These are phyloP conservation scores for Oncorhynchus masou DNA, from an alignment of 2,113 vertebrate species.

Conservation along the genomic window DNA sequence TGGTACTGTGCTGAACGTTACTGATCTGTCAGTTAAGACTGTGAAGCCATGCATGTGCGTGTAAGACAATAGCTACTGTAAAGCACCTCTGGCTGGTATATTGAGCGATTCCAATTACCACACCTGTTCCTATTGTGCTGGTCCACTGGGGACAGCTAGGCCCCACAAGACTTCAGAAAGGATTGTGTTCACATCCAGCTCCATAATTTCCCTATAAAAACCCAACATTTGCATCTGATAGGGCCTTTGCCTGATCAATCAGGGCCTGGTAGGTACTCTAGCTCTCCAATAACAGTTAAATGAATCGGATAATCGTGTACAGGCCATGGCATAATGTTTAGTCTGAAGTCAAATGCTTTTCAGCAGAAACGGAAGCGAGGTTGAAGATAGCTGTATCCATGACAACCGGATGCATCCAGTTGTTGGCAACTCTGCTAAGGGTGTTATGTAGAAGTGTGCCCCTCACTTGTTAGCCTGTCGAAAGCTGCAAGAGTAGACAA, in stretches of 20 bases:
- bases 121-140: conserved; percentile 76
- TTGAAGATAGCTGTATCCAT: too few species aligned
- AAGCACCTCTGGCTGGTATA: conserved; percentile 65
- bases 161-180: conserved; percentile 24
- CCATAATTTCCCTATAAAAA: conserved; percentile 47
- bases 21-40: conserved; percentile 69
- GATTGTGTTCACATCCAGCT: conserved; percentile 36
- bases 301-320: conserved; percentile 42
- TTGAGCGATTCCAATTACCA: conserved; percentile 51
- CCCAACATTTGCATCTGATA: conserved; percentile 35
- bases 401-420: too few species aligned
- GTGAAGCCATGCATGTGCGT: conserved; percentile 52
- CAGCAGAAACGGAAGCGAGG: background rate
- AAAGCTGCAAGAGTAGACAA: background rate
- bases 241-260: conserved; percentile 32
- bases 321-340: conserved; percentile 43
- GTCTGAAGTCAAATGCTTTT: conserved; percentile 15
- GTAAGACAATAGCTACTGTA: conserved; percentile 78
- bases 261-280: background rate
- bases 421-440: too few species aligned
- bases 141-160: conserved; percentile 37
- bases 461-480: background rate
- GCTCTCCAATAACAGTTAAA: conserved; percentile 1
- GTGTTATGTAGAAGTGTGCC: background rate
- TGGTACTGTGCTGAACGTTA: conserved; percentile 67